These are phyloP conservation scores for Sebastes flavidus DNA, from an alignment of 2,797 vertebrate genomes.

Conservation along the genomic window DNA sequence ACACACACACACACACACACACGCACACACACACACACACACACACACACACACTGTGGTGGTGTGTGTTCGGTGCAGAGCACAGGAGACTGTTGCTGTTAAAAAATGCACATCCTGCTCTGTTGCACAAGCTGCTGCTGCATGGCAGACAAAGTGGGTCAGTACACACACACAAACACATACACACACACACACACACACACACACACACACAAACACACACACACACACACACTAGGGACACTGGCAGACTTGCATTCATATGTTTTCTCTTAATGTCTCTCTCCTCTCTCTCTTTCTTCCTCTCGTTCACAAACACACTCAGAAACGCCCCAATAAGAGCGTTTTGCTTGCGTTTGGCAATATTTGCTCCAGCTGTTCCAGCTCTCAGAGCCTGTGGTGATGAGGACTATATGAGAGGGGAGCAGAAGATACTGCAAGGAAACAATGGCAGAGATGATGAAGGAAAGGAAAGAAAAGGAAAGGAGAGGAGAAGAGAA, in stretches of 20 bases:
- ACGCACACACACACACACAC: background rate
- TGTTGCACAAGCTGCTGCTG: conserved; percentile 79
- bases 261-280: conserved; percentile 38
- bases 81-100: conserved; percentile 71
- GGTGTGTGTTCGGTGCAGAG: conserved; percentile 40
- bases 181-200: no score
- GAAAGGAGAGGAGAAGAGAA: background rate
- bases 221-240: conserved; percentile 9
- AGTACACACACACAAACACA: conserved; percentile 33
- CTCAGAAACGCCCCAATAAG: conserved; percentile 29
- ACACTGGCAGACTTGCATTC: conserved; percentile 27
- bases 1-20: background rate
- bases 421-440: conserved; percentile 13
- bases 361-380: conserved; percentile 64
- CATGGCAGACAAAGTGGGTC: conserved; percentile 84
- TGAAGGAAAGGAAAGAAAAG: conserved; percentile 6
- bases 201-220: background rate
- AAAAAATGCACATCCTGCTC: conserved; percentile 79
- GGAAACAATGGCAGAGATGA: conserved; percentile 29
- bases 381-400: conserved; percentile 34
- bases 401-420: conserved; percentile 33
- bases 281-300: conserved; percentile 6
- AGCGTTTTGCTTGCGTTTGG: conserved; percentile 32
- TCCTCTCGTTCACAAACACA: background rate
- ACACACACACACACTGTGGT: background rate